These are phyloP conservation scores for Sorex maritimensis DNA, from an alignment of 2,797 vertebrate genomes.

Conservation along the genomic window DNA sequence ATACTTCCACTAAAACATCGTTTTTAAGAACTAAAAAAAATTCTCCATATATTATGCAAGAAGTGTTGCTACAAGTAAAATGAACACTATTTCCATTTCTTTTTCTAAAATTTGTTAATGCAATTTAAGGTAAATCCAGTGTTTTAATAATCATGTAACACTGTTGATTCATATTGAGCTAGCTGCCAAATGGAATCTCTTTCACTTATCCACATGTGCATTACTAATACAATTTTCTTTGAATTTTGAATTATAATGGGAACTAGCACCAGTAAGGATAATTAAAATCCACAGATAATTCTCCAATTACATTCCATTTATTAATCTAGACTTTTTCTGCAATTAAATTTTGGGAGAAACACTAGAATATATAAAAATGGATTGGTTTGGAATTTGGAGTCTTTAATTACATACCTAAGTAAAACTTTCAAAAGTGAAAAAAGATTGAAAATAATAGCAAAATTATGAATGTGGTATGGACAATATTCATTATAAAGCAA, in stretches of 20 bases:
- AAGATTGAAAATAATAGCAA: constrained; percentile 17
- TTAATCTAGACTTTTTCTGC: constrained; percentile 39
- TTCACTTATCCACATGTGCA: constrained; percentile 11
- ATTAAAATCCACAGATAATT: constrained; percentile 56
- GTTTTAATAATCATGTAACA: neutral
- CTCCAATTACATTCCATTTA: constrained; percentile 9
- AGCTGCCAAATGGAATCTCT: neutral
- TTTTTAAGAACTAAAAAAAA: neutral
- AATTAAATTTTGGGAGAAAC: constrained; percentile 11
- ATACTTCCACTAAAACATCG: neutral
- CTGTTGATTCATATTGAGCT: constrained; percentile 24
- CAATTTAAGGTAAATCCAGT: constrained; percentile 14
- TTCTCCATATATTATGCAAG: neutral
- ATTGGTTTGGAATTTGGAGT: constrained; percentile 49
- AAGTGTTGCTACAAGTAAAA: neutral
- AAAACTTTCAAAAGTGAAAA: neutral
- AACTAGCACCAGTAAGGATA: constrained; percentile 21
- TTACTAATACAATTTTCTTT: neutral
- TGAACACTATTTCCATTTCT: neutral
- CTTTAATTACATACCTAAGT: neutral
- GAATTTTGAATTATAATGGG: neutral
- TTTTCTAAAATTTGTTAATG: constrained; percentile 5
- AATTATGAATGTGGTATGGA: neutral
- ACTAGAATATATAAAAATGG: constrained; percentile 24
- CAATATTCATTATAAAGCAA: neutral